A percentile compares a stretch with the other conserved stretches of the same genome.
Conservation (phyloP, 2,888 invertebrate species). For the Caenorhabditis sinica region DNA sequence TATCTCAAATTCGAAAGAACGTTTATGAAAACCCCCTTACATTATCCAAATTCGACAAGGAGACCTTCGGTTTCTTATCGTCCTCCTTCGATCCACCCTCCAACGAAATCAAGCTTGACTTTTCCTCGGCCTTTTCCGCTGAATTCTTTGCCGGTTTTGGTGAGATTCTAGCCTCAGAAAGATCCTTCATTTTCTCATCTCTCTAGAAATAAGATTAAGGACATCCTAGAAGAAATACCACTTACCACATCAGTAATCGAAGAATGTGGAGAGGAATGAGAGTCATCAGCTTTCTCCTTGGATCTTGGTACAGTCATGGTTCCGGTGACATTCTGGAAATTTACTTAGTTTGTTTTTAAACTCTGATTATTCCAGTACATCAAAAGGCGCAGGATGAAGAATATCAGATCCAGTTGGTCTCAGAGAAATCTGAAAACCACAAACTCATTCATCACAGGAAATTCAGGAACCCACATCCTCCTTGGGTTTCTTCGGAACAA, state of each 20-base stretch:
- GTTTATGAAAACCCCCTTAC: not conserved
- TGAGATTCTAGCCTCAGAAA: conserved; percentile 12
- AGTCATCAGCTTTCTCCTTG: conserved; percentile 6
- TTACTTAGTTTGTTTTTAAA: not conserved
- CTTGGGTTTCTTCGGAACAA: not conserved
- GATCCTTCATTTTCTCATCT: not conserved
- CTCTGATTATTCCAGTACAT: conserved; percentile 1
- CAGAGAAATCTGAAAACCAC: conserved; percentile 2
- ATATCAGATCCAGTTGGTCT: conserved; percentile 41
- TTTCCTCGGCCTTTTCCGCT: conserved; percentile 2
- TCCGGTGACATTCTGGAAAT: conserved; percentile 49
- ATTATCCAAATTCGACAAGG: conserved; percentile 4
- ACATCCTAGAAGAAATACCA: not conserved
- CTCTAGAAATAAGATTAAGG: not conserved
- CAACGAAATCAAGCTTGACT: not conserved
- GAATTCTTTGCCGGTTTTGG: conserved; percentile 15
- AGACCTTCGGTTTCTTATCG: not conserved
- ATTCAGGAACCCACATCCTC: not conserved
- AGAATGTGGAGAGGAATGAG: not conserved
- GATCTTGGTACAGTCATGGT: conserved; percentile 38
- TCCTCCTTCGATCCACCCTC: conserved; percentile 16
- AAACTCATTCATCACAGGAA: not conserved
- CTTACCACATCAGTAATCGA: conserved; percentile 9
- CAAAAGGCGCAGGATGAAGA: conserved; percentile 44
- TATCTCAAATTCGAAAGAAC: not conserved